Conservation (phyloP, 2,888 invertebrate genomes). For the Scaptodrosophila latifasciaeformis region DNA sequence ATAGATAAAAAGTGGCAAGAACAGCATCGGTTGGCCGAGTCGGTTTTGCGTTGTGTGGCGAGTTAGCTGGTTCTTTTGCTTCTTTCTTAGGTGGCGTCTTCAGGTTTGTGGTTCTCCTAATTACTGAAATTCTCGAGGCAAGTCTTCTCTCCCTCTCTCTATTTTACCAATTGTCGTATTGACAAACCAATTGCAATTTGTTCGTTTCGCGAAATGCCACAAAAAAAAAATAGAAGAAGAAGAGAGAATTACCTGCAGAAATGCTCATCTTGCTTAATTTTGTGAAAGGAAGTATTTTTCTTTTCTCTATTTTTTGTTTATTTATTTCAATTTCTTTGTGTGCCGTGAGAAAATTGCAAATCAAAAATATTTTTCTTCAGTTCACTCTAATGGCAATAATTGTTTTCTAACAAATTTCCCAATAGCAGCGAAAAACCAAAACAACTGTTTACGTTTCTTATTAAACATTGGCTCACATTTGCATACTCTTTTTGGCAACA, state of each 20-base stretch:
- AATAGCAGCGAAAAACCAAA: not conserved
- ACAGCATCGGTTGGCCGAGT: too few relatives aligned
- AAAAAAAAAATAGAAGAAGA: not conserved
- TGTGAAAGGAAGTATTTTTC: constrained; percentile 29
- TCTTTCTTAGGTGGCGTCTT: too few relatives aligned
- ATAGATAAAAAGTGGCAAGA: too few relatives aligned
- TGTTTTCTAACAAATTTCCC: constrained; percentile 36
- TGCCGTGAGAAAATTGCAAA: constrained; percentile 62
- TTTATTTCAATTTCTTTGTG: constrained; percentile 5
- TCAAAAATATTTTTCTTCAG: constrained; percentile 55
- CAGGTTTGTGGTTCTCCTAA: too few relatives aligned
- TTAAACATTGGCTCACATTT: too few relatives aligned
- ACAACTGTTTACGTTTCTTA: too few relatives aligned
- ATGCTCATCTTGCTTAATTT: constrained; percentile 20
- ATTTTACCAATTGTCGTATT: constrained; percentile 51
- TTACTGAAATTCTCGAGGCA: not conserved
- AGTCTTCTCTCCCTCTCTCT: not conserved
- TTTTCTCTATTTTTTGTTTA: not conserved
- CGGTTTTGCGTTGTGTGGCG: too few relatives aligned
- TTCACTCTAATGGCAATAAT: constrained; percentile 51
- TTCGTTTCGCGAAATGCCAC: not conserved
- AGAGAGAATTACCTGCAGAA: not conserved
- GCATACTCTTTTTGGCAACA: too few relatives aligned
- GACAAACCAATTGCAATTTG: constrained; percentile 56
- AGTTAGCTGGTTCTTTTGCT: too few relatives aligned